Evolutionary conservation across 2,797 vertebrate species (phyloP), one percentile per base, ranked within the genome.

Genomic region (Columba guinea): DNA sequence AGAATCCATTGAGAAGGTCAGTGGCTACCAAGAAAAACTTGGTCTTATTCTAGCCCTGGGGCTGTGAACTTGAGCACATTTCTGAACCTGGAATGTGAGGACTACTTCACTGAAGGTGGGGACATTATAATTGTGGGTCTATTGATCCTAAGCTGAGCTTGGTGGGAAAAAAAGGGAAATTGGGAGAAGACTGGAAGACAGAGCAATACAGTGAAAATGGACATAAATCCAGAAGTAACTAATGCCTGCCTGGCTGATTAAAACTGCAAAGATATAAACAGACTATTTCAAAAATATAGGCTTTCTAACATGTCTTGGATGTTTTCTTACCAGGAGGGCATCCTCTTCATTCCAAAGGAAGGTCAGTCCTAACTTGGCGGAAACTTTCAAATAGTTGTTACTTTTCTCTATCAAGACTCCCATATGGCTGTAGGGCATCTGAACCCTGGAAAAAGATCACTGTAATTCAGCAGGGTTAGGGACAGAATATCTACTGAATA

Each of bases 301-400:
- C 15, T 78, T 79, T 76, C 48, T 95, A 37, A 41, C 46, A 26
- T 26, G 13, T 70, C 94, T 75, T 35, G 27, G n/a, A 58, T 68
- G 3, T 53, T 81, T 92, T 81, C 97, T 93, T 97, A 99, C 99
- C 98, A 98, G 86, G 15, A 99, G 97, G 55, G 98, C 98, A 87
- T 98, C 98, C 0, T 98, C 95, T 78, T 94, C 76, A 65, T 99
- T 99, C 99, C 99, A 99, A 89, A 97, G 71, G 81, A 98, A 97
- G 41, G 96, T 84, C 62, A 99, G 30, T 63, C 99, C 99, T 76
- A 98, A 75, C 70, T 98, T 98, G 84, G 98, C 98, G 60, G 85
- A 96, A 93, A 99, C 93, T 96, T 98, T 98, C 89, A 99, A 58
- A 71, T 98, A 98, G 52, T 84, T 89, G 9, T 97, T 93, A 55